A percentile compares a stretch with the other conserved stretches of the same genome.
Evolutionary conservation across 1,140 invertebrate genomes (phyloP).

Genomic region (Diachasma alloeum): DNA sequence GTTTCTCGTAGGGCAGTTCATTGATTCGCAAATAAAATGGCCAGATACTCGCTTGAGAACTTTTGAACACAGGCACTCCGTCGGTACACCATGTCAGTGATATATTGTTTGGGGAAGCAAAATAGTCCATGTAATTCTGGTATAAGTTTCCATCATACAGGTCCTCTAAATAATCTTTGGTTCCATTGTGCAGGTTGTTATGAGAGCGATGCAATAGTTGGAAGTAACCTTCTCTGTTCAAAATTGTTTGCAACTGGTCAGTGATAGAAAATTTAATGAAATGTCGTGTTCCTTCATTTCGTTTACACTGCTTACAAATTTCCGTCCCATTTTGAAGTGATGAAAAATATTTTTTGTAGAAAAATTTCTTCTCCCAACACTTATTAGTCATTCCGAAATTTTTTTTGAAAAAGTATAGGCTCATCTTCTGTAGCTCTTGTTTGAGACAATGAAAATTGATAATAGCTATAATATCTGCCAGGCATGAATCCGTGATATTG

Average conservation of each 20-base stretch:
- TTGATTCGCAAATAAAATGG: slow-evolving; percentile 32
- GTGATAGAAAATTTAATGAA: slow-evolving; percentile 2
- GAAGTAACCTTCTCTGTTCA: slow-evolving; percentile 15
- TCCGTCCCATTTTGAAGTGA: not conserved
- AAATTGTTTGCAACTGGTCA: not conserved
- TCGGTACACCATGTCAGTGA: slow-evolving; percentile 43
- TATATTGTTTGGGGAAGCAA: no score
- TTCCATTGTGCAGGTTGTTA: slow-evolving; percentile 35
- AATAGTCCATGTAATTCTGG: no score
- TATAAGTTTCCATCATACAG: no score
- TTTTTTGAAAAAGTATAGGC: slow-evolving; percentile 1
- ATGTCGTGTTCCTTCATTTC: not conserved
- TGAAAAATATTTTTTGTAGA: not conserved
- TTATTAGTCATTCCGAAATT: not conserved
- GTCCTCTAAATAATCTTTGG: no score
- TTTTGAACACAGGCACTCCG: no score
- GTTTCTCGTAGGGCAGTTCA: slow-evolving; percentile 15
- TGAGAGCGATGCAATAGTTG: slow-evolving; percentile 15
- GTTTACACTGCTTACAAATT: not conserved
- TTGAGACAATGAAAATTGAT: no score
- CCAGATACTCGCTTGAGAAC: slow-evolving; percentile 26
- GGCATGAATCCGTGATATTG: not conserved
- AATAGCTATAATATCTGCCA: not conserved
- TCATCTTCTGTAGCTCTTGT: not conserved
- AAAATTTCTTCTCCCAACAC: not conserved